Percentiles rank a stretch among this genome's conserved stretches.
Evolutionary conservation across 2,888 invertebrate species (phyloP).

Genomic region (Oxystoma pomonae): DNA sequence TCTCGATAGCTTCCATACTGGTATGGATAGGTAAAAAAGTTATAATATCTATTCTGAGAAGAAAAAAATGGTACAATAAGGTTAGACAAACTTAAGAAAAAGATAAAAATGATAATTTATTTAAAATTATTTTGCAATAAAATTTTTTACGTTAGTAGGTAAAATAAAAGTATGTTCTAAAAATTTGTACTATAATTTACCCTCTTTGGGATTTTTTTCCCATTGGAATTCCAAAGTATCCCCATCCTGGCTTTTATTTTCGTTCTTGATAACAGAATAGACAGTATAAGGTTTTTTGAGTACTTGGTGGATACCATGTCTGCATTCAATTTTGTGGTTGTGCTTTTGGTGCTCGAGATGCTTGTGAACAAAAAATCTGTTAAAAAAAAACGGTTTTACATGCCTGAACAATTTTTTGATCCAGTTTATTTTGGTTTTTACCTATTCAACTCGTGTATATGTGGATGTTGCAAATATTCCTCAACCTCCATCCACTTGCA

Average conservation of each 20-base stretch:
- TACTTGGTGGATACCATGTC: conserved; percentile 50
- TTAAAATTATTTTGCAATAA: no score
- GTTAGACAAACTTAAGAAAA: no score
- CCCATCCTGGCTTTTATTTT: conserved; percentile 9
- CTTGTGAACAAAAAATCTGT: conserved; percentile 59
- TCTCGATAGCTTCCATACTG: no score
- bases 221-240: conserved; percentile 2
- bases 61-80: no score
- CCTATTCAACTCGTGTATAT: conserved; percentile 66
- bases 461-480: conserved; percentile 65
- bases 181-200: not conserved
- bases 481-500: conserved; percentile 80
- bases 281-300: conserved; percentile 49
- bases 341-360: conserved; percentile 62
- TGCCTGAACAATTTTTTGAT: not conserved
- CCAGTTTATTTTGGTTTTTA: conserved; percentile 4
- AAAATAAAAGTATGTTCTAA: not conserved
- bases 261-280: conserved; percentile 36
- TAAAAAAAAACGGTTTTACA: conserved; percentile 4
- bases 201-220: not conserved
- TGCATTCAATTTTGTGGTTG: conserved; percentile 57
- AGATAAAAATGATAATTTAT: no score
- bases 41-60: no score
- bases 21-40: no score
- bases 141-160: no score